Base-by-base conservation (phyloP, 37 sponge, comb jelly and placozoan genomes). In the Ianthella basta region DNA sequence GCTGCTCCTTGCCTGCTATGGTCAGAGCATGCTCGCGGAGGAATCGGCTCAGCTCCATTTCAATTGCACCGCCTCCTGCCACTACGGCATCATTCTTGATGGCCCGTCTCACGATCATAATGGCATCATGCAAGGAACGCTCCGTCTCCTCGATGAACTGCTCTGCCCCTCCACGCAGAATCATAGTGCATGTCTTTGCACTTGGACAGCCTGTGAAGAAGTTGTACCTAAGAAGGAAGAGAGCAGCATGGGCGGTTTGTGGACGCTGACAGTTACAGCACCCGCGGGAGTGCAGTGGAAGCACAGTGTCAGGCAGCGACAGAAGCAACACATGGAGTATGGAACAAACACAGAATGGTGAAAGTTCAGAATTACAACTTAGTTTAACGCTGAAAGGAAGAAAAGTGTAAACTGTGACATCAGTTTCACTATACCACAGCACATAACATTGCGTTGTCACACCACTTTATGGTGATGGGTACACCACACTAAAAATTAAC, bases 141-240 rank as follows among this genome's bases (percentile, higher is more conserved):
- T 99, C 99, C 23, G 97, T 97, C 87, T 99, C 99, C 72, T 99
- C 99, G 50, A 99, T 99, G 67, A 99, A 96, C 96, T 99, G 99
- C 59, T 99, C 97, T 10, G 99, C 99, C 16, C 99, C 99, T 14
- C 99, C 99, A 15, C 99, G 85, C 36, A 99, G 85, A 15, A 99
- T 93, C 23, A 97, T 72, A 23, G 99, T 99, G 53, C 99, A 99
- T 13, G 99, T 99, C 94, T 95, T 99, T 6, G 97, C 94, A 61
- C 97, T 67, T 25, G 96, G 94, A 33, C 99, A 99, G 0, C 99
- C 99, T 1, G 85, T 93, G 74, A 99, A 95, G 35, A 97, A 63
- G 85, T 99, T 99, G 81, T 93, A 99, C 86, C 99, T 99, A 65
- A n/a, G 8, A 60, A 64, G 13, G 79, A 70, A 35, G 40, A 37